These are phyloP conservation scores for Thaumatotibia leucotreta DNA, from an alignment of 1,140 invertebrate genomes.

Conservation along the genomic window DNA sequence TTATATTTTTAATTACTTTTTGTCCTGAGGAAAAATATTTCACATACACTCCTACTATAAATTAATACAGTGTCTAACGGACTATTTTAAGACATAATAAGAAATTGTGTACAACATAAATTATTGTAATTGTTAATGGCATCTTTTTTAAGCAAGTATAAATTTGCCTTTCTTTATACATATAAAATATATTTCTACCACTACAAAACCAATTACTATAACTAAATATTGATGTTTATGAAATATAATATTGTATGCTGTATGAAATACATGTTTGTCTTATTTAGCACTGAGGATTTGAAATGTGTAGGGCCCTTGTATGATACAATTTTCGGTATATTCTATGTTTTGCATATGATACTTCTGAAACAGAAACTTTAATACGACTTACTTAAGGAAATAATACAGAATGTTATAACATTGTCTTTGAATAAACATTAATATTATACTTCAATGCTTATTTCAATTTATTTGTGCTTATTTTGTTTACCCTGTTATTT, in stretches of 20 bases:
- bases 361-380: slow-evolving; percentile 16
- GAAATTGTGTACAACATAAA: not conserved
- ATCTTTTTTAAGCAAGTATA: not conserved
- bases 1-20: slow-evolving; percentile 12
- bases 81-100: not conserved
- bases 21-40: slow-evolving; percentile 6
- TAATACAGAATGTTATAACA: slow-evolving; percentile 45
- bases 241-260: slow-evolving; percentile 17
- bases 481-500: no score
- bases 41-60: no score
- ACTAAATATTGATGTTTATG: slow-evolving; percentile 15
- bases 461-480: not conserved
- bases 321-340: slow-evolving; percentile 4
- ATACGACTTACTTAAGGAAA: slow-evolving; percentile 20
- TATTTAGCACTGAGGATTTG: slow-evolving; percentile 54
- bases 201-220: slow-evolving; percentile 2
- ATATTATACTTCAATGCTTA: slow-evolving; percentile 24
- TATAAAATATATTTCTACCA: not conserved
- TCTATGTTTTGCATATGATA: slow-evolving; percentile 17
- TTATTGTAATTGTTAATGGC: no score
- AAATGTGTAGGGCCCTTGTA: slow-evolving; percentile 28
- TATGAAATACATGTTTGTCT: slow-evolving; percentile 10
- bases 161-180: not conserved
- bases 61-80: not conserved
- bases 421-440: slow-evolving; percentile 51